Evolutionary conservation across 2,113 vertebrate species (phyloP).

Genomic region (Hemiscyllium ocellatum): DNA sequence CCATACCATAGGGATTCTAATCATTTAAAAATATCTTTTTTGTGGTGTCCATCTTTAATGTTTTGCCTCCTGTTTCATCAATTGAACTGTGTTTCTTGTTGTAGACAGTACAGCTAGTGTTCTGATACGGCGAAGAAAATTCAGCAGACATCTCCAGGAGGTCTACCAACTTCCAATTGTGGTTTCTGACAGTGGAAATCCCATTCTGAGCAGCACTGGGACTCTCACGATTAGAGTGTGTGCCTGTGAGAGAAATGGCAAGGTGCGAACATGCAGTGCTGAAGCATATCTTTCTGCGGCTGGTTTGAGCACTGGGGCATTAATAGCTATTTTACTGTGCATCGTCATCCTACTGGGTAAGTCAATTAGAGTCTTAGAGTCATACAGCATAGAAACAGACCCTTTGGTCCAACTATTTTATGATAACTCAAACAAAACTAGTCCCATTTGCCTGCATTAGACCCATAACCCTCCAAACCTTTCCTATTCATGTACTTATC

Average conservation of each 20-base stretch:
- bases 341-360: conserved; percentile 90
- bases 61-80: not conserved
- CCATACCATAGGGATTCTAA: no score
- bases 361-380: conserved; percentile 40
- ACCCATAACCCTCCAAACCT: no score
- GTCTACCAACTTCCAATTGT: conserved; percentile 77
- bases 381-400: no score
- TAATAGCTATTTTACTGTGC: conserved; percentile 93
- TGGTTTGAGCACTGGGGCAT: conserved; percentile 88
- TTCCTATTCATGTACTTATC: no score
- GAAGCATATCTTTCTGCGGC: conserved; percentile 88
- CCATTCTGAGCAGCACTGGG: conserved; percentile 81
- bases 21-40: not conserved
- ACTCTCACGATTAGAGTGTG: conserved; percentile 88
- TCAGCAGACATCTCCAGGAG: conserved; percentile 78
- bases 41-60: not conserved
- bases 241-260: conserved; percentile 72
- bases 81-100: conserved; percentile 14
- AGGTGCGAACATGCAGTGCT: conserved; percentile 73
- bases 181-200: conserved; percentile 85
- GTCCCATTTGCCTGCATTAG: no score
- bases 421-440: no score
- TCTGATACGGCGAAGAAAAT: conserved; percentile 64
- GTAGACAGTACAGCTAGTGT: conserved; percentile 82
- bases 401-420: no score